Evolutionary conservation across 1,140 invertebrate genomes (phyloP), one percentile per base, ranked within the genome.

Genomic region (Akabosia matsudoensis): DNA sequence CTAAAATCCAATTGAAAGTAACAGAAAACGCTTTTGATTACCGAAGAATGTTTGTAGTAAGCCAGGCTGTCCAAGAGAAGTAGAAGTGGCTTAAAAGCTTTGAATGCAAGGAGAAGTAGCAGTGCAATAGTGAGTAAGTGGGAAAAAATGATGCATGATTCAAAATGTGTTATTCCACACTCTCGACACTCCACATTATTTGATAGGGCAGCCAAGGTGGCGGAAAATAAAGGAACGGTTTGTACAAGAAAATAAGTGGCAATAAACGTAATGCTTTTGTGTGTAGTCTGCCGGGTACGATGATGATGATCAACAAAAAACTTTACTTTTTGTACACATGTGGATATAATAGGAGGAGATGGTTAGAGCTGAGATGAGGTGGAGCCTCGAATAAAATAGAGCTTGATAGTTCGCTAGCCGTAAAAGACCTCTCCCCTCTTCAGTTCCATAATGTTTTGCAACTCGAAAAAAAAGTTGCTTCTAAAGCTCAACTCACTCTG

Each of bases 171-270:
- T 67, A 22, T 67, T 67, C 54, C 54, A 61, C 54, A 45, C 37
- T 45, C 37, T 45, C 37, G 37, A 45, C 37, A 45, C 37, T 45
- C 37, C 14, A 24, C 24, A 61, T 14, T 67, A 31, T 67, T 67
- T 67, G 26, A 67, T 67, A 67, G 61, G 61, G 61, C 61, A 67
- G 61, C 3, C 7, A 67, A 67, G 61, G 61, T 67, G 61, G 61
- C 61, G n/a, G 22, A 67, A 30, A 67, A 67, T 67, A 67, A 67
- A 67, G 37, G 61, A 67, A 45, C 37, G 61, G 61, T 67, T 67
- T 67, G 61, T n/a, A 22, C 54, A 24, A 14, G 14, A 61, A 61
- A n/a, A 61, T 24, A 61, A 24, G 54, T 16, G 54, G 7, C 13
- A 61, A 61, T 24, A 61, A 14, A 61, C 54, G 54, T 22, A 45